Conservation (phyloP, 2,888 invertebrate genomes). For the Aphidius colemani region DNA sequence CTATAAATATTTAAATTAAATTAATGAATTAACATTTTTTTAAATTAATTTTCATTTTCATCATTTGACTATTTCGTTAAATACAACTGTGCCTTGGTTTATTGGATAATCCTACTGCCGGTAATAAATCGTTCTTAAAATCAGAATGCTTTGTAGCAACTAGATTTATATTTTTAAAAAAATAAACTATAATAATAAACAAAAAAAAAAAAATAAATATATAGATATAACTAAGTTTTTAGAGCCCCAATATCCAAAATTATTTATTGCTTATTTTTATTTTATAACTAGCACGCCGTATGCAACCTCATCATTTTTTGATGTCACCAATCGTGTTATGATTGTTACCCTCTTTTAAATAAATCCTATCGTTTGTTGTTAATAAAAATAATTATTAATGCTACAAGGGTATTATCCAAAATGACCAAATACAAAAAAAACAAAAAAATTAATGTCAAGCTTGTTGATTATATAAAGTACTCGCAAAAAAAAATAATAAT, state of each 20-base stretch:
- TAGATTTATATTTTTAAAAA: slow-evolving; percentile 3
- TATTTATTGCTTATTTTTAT: neutral
- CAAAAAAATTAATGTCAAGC: too few species aligned
- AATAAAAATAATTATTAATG: too few species aligned
- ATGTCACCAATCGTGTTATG: too few species aligned
- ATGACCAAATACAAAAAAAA: too few species aligned
- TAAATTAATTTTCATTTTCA: slow-evolving; percentile 35
- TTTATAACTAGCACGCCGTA: slow-evolving; percentile 14
- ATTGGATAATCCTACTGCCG: slow-evolving; percentile 42
- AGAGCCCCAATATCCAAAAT: slow-evolving; percentile 4
- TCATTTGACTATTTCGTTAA: too few species aligned
- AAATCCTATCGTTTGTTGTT: too few species aligned
- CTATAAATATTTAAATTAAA: slow-evolving; percentile 10
- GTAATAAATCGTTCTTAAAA: slow-evolving; percentile 42
- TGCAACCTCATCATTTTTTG: neutral
- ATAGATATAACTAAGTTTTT: slow-evolving; percentile 24
- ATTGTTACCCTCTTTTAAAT: too few species aligned
- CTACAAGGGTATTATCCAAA: too few species aligned
- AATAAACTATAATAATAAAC: too few species aligned
- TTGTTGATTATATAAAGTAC: too few species aligned
- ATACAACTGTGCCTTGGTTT: slow-evolving; percentile 36
- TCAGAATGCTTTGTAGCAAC: slow-evolving; percentile 36
- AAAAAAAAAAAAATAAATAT: neutral
- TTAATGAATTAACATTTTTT: neutral
- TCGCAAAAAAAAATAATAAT: too few species aligned